These are phyloP conservation scores for Takifugu bimaculatus DNA, from an alignment of 2,113 vertebrate genomes.

Conservation along the genomic window DNA sequence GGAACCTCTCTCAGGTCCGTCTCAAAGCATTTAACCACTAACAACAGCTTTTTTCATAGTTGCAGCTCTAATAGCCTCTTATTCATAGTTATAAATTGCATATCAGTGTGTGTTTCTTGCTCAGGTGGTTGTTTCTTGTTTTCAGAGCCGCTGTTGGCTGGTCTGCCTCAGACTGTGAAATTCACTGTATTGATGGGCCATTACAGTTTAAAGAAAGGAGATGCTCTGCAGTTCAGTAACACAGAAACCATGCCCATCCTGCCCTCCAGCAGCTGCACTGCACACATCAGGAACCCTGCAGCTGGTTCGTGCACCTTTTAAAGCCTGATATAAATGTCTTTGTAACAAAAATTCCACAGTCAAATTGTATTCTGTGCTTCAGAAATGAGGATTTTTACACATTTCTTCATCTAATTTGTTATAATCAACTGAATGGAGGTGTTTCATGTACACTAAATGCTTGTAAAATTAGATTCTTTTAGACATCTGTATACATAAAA, in stretches of 20 bases:
- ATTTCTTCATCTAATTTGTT: too few species aligned
- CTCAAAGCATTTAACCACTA: neutral
- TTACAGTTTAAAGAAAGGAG: conserved; percentile 87
- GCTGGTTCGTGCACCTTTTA: conserved; percentile 61
- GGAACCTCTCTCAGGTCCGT: conserved; percentile 87
- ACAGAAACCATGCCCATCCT: conserved; percentile 86
- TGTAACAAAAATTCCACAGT: neutral
- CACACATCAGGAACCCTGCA: conserved; percentile 78
- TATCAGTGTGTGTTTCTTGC: neutral
- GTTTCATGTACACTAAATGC: too few species aligned
- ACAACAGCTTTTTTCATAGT: neutral
- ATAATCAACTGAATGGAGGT: too few species aligned
- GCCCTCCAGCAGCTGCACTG: conserved; percentile 75
- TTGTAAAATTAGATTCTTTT: too few species aligned
- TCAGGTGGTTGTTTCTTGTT: conserved; percentile 11
- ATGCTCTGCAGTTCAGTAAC: conserved; percentile 92
- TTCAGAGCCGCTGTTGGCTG: conserved; percentile 90
- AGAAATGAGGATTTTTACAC: too few species aligned
- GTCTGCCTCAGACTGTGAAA: conserved; percentile 91
- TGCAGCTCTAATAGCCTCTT: neutral
- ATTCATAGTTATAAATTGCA: neutral
- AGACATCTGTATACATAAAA: too few species aligned
- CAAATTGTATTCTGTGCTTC: too few species aligned
- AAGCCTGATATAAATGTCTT: neutral
- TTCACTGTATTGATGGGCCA: conserved; percentile 93